Percentiles rank a stretch among this genome's conserved stretches.
These are phyloP conservation scores for Proisotoma minuta DNA, from an alignment of 2,888 invertebrate genomes.

Conservation along the genomic window DNA sequence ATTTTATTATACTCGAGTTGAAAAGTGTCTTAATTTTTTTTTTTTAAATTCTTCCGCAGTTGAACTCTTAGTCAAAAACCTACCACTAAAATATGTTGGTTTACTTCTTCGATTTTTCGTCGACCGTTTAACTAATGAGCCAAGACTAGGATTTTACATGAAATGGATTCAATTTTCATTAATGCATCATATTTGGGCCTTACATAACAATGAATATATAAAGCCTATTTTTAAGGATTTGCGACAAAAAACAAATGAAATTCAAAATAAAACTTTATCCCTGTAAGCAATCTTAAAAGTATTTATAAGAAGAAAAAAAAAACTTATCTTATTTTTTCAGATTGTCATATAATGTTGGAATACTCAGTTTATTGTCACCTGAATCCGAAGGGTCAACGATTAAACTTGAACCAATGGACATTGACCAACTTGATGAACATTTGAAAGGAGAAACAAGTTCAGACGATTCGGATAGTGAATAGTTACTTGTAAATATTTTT, in stretches of 20 bases:
- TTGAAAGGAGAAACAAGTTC: no score
- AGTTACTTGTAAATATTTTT: not conserved
- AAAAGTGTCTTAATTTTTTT: not conserved
- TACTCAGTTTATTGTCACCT: not conserved
- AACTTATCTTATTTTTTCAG: not conserved
- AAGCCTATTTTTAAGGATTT: not conserved
- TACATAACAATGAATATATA: not conserved
- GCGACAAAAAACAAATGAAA: not conserved
- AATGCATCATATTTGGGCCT: not conserved
- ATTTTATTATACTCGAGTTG: not conserved
- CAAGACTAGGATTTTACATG: not conserved
- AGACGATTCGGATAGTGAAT: not conserved
- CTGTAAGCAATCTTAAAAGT: not conserved
- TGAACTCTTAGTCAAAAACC: not conserved
- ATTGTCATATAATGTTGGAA: not conserved
- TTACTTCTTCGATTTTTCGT: constrained; percentile 12
- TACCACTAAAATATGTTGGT: constrained; percentile 13
- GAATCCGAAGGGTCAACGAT: no score
- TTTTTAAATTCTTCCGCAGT: no score
- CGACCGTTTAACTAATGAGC: not conserved
- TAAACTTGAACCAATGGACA: no score
- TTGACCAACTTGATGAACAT: no score
- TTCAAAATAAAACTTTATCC: not conserved
- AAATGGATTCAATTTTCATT: not conserved
- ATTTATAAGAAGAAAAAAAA: not conserved